These are phyloP conservation scores for Rhinolophus sinicus DNA, from an alignment of 2,113 vertebrate genomes.

Conservation along the genomic window DNA sequence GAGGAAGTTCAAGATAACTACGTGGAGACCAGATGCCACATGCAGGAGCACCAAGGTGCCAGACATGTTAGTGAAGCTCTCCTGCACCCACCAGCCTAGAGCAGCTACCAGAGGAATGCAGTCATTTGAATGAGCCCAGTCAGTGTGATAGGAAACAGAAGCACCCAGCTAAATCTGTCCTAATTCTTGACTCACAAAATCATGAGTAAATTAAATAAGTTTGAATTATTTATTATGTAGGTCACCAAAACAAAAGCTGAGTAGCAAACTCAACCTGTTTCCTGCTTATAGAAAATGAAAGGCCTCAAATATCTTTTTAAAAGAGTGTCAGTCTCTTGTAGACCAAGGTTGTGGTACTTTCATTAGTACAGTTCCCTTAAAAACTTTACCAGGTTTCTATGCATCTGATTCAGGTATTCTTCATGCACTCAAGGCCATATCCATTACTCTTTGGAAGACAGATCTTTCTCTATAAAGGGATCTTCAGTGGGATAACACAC, in stretches of 20 bases:
- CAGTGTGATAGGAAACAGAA: too few relatives aligned
- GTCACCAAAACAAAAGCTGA: neutral
- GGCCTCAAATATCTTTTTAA: neutral
- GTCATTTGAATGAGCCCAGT: too few relatives aligned
- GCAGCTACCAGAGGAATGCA: too few relatives aligned
- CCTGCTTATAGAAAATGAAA: neutral
- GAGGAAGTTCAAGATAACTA: neutral
- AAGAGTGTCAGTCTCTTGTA: neutral
- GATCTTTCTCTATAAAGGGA: neutral
- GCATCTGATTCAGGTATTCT: neutral
- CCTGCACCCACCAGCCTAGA: too few relatives aligned
- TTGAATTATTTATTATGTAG: neutral
- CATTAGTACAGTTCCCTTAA: neutral
- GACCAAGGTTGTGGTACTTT: neutral
- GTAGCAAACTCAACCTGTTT: neutral
- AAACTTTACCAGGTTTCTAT: neutral
- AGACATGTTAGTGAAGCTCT: too few relatives aligned
- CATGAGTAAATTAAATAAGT: neutral
- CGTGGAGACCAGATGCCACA: accelerated
- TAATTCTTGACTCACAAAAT: too few relatives aligned
- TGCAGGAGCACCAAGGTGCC: neutral
- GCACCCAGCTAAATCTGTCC: too few relatives aligned
- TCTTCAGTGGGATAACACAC: neutral
- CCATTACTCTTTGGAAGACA: neutral
- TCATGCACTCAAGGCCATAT: neutral